Evolutionary conservation across 2,888 invertebrate species (phyloP).

Genomic region (Liposcelis brunnea): DNA sequence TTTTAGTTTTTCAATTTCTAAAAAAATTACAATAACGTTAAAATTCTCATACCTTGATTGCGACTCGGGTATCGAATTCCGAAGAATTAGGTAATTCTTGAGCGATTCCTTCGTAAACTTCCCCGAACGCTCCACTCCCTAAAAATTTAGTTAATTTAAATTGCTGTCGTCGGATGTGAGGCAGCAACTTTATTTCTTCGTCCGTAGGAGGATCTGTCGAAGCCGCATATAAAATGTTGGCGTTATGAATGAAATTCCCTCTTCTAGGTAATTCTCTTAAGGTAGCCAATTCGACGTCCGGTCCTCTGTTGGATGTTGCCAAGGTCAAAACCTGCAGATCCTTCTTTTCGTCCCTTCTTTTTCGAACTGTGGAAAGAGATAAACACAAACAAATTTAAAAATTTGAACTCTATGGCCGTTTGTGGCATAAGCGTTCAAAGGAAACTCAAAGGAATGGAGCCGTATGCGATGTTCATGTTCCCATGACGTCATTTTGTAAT

Average conservation of each 20-base stretch:
- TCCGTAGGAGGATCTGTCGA: constrained; percentile 37
- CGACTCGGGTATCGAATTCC: constrained; percentile 55
- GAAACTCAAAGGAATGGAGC: no score
- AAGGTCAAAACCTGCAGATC: constrained; percentile 35
- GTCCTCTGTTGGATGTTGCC: constrained; percentile 28
- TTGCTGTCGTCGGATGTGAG: constrained; percentile 73
- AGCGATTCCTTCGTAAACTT: constrained; percentile 86
- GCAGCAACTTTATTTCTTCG: constrained; percentile 59
- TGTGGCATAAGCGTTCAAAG: no score
- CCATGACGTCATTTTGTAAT: no score
- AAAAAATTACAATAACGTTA: constrained; percentile 11
- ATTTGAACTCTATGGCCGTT: no score
- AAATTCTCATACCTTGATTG: constrained; percentile 52
- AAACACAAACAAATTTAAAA: no score
- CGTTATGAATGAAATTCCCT: constrained; percentile 59
- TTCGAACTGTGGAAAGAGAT: constrained; percentile 34
- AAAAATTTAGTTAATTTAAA: constrained; percentile 75
- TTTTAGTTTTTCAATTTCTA: no score
- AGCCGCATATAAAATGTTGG: constrained; percentile 64
- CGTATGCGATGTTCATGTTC: no score
- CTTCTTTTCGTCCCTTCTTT: constrained; percentile 50
- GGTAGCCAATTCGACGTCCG: constrained; percentile 73
- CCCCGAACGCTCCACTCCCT: constrained; percentile 93
- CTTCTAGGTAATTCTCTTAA: constrained; percentile 61
- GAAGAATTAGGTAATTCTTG: constrained; percentile 41